These are phyloP conservation scores for Gavia stellata DNA, from an alignment of 2,113 vertebrate species.

Conservation along the genomic window DNA sequence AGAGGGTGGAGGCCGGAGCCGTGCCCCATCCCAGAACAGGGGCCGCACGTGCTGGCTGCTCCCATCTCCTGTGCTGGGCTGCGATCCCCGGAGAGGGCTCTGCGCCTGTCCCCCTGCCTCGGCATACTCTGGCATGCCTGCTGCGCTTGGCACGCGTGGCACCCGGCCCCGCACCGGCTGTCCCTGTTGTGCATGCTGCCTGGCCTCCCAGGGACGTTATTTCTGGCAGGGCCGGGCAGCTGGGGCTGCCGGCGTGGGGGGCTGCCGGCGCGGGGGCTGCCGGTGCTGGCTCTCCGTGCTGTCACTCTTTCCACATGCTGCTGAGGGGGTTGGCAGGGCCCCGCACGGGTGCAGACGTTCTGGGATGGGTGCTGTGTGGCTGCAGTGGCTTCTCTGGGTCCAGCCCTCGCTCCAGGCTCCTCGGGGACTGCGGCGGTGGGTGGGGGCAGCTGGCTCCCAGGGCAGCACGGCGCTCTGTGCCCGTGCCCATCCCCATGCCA, in stretches of 20 bases:
- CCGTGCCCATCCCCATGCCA: not conserved
- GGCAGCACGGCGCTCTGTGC: not conserved
- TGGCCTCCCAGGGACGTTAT: not conserved
- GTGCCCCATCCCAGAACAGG: not conserved
- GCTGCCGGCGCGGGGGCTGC: not conserved
- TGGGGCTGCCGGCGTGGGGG: not conserved
- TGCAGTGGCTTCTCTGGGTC: too few relatives aligned
- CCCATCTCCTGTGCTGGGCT: not conserved
- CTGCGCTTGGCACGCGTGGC: not conserved
- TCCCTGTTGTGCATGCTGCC: not conserved
- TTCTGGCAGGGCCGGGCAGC: not conserved
- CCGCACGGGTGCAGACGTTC: not conserved
- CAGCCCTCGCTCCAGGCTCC: not conserved
- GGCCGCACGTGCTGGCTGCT: not conserved
- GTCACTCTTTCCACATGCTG: not conserved
- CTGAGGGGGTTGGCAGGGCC: not conserved
- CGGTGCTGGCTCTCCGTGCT: rapidly evolving
- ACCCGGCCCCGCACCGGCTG: not conserved
- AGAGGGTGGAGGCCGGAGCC: not conserved
- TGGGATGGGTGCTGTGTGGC: rapidly evolving
- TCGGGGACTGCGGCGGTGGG: not conserved
- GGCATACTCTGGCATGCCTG: not conserved
- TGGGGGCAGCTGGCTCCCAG: not conserved
- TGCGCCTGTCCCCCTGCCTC: not conserved
- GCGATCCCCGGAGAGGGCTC: not conserved